Evolutionary conservation across 2,113 vertebrate genomes (phyloP), one percentile per base, ranked within the genome.

Genomic region (Orycteropus afer): DNA sequence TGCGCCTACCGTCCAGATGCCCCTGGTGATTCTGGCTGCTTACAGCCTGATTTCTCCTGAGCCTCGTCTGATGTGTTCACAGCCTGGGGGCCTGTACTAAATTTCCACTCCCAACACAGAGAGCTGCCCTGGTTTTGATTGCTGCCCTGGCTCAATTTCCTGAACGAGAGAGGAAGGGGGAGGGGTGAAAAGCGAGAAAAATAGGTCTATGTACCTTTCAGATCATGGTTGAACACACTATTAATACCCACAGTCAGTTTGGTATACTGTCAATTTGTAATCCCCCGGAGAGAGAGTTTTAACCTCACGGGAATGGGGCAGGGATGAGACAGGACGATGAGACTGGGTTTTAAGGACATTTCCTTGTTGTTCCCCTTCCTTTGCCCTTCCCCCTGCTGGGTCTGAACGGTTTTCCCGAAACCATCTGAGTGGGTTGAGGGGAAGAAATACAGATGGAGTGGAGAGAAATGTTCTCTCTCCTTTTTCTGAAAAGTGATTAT

Each of bases 401-500:
- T 47, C 7, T 47, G 27, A 15, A 47, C 14, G 17, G 74, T 23
- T 95, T 9, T 34, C 15, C 73, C 67, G 17, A 4, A 95, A 65
- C 18, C 85, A 80, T 90, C 65, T 93, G 40, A n/a, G 86, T 65
- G 10, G 17, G n/a, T 45, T n/a, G 76, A 93, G 71, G 49, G 89
- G 9, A 5, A 2, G 27, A 77, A 65, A 80, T 77, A 51, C 6
- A 93, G 76, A 42, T 15, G 61, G 13, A 32, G 13, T 10, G 14
- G 0, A 20, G 2, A 18, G 1, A 65, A 27, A 61, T 74, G 23
- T 18, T 71, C 89, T 42, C 77, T 88, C 63, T 81, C 55, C 79
- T 94, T 71, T 87, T 51, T 89, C 86, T 95, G 91, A 79, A 78
- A 57, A 61, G 27, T 51, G 57, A 51, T 5, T 91, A 42, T 76